Evolutionary conservation across 2,113 vertebrate species (phyloP), one percentile per base, ranked within the genome.

Genomic region (Oryzias melastigma): DNA sequence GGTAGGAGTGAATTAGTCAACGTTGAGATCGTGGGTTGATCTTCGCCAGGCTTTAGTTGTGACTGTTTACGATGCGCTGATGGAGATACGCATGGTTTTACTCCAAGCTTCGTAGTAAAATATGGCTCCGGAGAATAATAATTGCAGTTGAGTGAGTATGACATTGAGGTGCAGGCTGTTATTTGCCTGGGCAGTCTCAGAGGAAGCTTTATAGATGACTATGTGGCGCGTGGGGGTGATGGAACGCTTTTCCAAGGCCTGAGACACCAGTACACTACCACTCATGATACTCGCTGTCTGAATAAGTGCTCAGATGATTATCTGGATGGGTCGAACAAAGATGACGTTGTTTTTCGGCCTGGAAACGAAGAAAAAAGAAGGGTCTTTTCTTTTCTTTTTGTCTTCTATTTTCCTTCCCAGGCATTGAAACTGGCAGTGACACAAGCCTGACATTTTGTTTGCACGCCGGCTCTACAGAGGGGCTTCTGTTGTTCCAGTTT

Each of bases 1-100:
- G 65, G 44, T 29, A 67, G 72, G 80, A 53, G 80, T 69, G 82
- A 87, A 85, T 82, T 71, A 89, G 83, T 83, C 81, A 83, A 83
- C 83, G 82, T 19, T 47, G 74, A 71, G 73, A 78, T 81, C 74
- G 66, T 71, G 77, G 73, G 52, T 70, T 62, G 62, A 66, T 84
- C 80, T 86, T 75, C 47, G 65, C 71, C 70, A 63, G 58, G 52
- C 50, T 20, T 18, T 3, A 7, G 61, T 65, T 64, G 50, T 0
- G 40, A 24, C 41, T 15, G 12, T 13, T 52, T 8, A 5, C 7
- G 53, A 52, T 1, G 18, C 53, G 47, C 65, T 25, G 54, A 75
- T 50, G 42, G 51, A 68, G 62, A 62, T 45, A 13, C 16, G 25
- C 15, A 4, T 0, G 20, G 19, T 24, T 52, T 18, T 22, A 1